These are phyloP conservation scores for Cheirogaleus major DNA, from an alignment of 2,797 vertebrate genomes.

Conservation along the genomic window DNA sequence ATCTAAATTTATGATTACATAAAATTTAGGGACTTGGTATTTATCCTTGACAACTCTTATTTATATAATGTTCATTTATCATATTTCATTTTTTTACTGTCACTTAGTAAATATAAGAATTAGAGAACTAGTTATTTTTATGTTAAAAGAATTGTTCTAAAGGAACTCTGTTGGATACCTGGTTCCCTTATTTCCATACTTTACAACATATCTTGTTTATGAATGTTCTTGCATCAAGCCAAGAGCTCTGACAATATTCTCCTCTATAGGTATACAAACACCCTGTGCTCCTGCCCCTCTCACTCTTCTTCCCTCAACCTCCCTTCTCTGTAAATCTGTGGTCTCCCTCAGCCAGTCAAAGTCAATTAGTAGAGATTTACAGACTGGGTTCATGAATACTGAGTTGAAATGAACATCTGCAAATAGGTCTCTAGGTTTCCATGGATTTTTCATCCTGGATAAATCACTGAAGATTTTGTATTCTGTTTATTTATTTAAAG, in stretches of 20 bases:
- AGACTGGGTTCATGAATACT: slow-evolving; percentile 43
- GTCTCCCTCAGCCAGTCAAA: neutral
- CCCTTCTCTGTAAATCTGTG: neutral
- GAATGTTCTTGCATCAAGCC: neutral
- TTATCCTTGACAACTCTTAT: slow-evolving; percentile 20
- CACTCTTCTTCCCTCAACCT: neutral
- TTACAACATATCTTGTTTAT: neutral
- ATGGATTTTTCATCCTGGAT: slow-evolving; percentile 19
- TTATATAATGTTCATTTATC: neutral
- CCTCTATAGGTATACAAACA: neutral
- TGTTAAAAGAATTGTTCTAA: neutral
- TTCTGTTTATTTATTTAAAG: slow-evolving; percentile 73
- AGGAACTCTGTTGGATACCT: neutral
- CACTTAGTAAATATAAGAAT: neutral
- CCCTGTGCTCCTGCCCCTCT: neutral
- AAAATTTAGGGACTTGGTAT: neutral
- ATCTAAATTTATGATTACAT: neutral
- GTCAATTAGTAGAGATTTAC: neutral
- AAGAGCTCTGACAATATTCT: neutral
- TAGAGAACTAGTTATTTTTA: neutral
- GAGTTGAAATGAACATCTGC: slow-evolving; percentile 49
- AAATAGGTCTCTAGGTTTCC: slow-evolving; percentile 37
- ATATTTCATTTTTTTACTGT: neutral
- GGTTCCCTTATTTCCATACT: neutral
- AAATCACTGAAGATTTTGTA: slow-evolving; percentile 66